Evolutionary conservation across 2,888 invertebrate species (phyloP).

Genomic region (Gryllus longicercus): DNA sequence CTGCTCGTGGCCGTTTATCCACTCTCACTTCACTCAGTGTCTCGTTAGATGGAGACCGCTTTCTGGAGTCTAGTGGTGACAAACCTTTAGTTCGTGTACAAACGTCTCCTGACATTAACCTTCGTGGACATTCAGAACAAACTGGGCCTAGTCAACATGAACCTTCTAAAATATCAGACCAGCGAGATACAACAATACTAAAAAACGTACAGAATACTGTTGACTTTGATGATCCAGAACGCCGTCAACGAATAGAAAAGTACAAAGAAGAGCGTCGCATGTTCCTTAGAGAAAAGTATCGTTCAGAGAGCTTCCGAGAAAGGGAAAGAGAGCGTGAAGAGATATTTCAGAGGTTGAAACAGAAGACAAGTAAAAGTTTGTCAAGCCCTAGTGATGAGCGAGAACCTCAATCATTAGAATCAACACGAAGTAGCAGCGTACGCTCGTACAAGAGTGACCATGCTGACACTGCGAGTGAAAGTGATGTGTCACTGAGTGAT

Average conservation of each 20-base stretch:
- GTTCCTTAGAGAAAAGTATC: slow-evolving; percentile 80
- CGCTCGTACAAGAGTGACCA: background rate
- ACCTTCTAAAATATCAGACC: slow-evolving; percentile 34
- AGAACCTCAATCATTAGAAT: background rate
- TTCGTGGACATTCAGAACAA: background rate
- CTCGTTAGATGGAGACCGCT: slow-evolving; percentile 71
- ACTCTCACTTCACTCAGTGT: slow-evolving; percentile 30
- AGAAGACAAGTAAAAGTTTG: slow-evolving; percentile 44
- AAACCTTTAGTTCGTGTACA: slow-evolving; percentile 38
- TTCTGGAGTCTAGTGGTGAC: slow-evolving; percentile 42
- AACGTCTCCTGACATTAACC: slow-evolving; percentile 40
- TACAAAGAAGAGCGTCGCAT: slow-evolving; percentile 87
- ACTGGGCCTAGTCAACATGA: slow-evolving; percentile 22
- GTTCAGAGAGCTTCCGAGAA: slow-evolving; percentile 53
- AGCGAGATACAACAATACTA: background rate
- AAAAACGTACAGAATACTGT: slow-evolving; percentile 36
- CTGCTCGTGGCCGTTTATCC: slow-evolving; percentile 44
- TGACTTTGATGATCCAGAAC: slow-evolving; percentile 54
- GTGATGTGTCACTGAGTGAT: background rate
- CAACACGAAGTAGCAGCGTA: background rate
- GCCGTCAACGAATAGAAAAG: slow-evolving; percentile 80
- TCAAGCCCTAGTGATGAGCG: slow-evolving; percentile 26
- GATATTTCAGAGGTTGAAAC: slow-evolving; percentile 61
- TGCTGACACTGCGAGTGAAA: background rate
- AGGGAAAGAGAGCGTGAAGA: slow-evolving; percentile 49